These are phyloP conservation scores for Whitmania pigra DNA, from an alignment of 1,140 invertebrate genomes.

Conservation along the genomic window DNA sequence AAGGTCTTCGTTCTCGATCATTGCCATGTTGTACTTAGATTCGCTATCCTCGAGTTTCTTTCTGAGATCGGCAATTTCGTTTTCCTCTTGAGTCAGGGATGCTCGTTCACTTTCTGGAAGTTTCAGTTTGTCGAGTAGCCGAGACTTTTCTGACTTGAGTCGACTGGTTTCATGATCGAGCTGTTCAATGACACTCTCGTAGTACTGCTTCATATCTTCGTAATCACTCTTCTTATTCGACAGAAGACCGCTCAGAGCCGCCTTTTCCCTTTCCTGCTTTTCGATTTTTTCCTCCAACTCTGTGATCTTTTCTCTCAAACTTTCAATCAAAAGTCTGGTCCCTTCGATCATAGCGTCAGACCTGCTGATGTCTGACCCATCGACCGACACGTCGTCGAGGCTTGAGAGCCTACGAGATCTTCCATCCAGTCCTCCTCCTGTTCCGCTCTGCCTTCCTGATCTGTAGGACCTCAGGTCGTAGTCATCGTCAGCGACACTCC, in stretches of 20 bases:
- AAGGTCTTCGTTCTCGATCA: slow-evolving; percentile 90
- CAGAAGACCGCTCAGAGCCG: slow-evolving; percentile 20
- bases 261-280: slow-evolving; percentile 22
- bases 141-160: slow-evolving; percentile 18
- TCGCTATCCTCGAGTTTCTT: slow-evolving; percentile 44
- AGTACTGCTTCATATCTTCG: slow-evolving; percentile 55
- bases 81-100: slow-evolving; percentile 18
- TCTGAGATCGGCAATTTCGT: slow-evolving; percentile 22
- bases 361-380: slow-evolving; percentile 13
- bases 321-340: slow-evolving; percentile 21
- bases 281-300: slow-evolving; percentile 19
- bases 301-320: slow-evolving; percentile 21
- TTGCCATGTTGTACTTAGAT: slow-evolving; percentile 74
- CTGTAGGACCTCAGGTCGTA: neutral
- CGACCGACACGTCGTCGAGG: slow-evolving; percentile 7
- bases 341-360: slow-evolving; percentile 24
- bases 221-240: slow-evolving; percentile 19
- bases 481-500: slow-evolving; percentile 4
- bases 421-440: neutral
- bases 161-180: slow-evolving; percentile 23
- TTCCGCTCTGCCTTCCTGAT: no score
- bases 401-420: neutral
- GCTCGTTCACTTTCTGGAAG: slow-evolving; percentile 24
- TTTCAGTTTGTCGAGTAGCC: slow-evolving; percentile 29
- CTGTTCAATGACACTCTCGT: slow-evolving; percentile 50